Percentiles rank a stretch among this genome's conserved stretches.
Evolutionary conservation across 2,888 invertebrate genomes (phyloP).

Genomic region (Nephrotoma flavescens): DNA sequence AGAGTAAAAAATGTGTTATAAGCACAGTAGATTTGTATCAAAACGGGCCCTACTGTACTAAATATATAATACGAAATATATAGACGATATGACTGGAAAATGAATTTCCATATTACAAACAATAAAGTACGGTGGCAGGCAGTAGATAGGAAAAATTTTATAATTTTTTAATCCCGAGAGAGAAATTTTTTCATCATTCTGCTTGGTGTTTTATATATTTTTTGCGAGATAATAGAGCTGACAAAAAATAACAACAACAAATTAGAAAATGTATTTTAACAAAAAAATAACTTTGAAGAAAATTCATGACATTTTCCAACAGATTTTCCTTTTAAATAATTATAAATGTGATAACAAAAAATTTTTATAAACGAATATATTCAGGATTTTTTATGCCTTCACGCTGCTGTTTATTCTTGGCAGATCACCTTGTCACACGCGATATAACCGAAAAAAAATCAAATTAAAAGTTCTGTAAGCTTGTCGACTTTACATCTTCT

Average conservation of each 20-base stretch:
- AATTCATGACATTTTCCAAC: neutral
- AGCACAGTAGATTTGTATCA: neutral
- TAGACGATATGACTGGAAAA: neutral
- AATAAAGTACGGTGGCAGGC: neutral
- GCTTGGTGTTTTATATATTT: neutral
- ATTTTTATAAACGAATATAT: neutral
- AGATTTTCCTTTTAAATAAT: neutral
- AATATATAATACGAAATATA: neutral
- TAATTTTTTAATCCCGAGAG: neutral
- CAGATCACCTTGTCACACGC: neutral
- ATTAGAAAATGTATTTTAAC: neutral
- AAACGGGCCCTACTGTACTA: neutral
- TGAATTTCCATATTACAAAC: neutral
- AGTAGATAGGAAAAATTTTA: neutral
- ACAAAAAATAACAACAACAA: neutral
- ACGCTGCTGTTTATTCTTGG: neutral
- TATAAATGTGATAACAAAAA: neutral
- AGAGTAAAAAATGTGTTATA: neutral
- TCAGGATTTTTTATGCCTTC: neutral
- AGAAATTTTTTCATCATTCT: neutral
- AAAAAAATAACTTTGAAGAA: neutral
- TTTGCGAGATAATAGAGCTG: neutral
- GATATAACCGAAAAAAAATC: neutral
- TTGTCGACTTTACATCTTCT: neutral
- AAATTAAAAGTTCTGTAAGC: neutral